Evolutionary conservation across 2,797 vertebrate species (phyloP), one percentile per base, ranked within the genome.

Genomic region (Helicolenus hilgendorfi): DNA sequence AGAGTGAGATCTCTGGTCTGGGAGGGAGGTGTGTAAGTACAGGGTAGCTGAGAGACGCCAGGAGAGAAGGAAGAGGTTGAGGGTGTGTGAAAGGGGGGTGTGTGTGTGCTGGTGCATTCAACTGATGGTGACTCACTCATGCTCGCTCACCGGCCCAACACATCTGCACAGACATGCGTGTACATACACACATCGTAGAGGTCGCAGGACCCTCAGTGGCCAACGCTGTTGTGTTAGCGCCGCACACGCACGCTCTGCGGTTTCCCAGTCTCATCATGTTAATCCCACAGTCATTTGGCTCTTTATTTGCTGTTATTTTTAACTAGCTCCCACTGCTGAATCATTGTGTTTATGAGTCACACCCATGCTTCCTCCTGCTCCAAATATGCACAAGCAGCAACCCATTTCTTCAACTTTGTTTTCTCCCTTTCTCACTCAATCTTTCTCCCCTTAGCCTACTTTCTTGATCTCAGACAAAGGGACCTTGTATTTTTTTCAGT

Each of bases 281-380:
- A 88, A 94, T 90, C 75, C 77, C 81, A 70, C 89, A 93, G 79
- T 94, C 85, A 86, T 95, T 96, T 92, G 72, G 86, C 64, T 86
- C 79, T 90, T 90, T 79, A 89, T 91, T 93, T 89, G 94, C 84
- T 91, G 92, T 96, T 96, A 96, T 97, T 96, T 96, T 96, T 95
- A 97, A 94, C 90, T 68, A 80, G 75, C 83, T 86, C 77, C 84
- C 77, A 72, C 83, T 92, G 94, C 93, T 95, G 94, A 96, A 85
- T 97, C 94, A 95, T 86, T 93, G 92, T 93, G 89, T 92, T 88
- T 85, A 83, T 92, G 87, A 94, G 95, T 95, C 95, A 94, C 93
- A 88, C 94, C 94, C 94, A 88, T 86, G 83, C 87, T 87, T 92
- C 89, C 79, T 90, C 78, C 80, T 88, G 88, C 41, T 92, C 89